A percentile compares a stretch with the other conserved stretches of the same genome.
These are phyloP conservation scores for Myopa tessellatipennis DNA, from an alignment of 2,888 invertebrate genomes.

Conservation along the genomic window DNA sequence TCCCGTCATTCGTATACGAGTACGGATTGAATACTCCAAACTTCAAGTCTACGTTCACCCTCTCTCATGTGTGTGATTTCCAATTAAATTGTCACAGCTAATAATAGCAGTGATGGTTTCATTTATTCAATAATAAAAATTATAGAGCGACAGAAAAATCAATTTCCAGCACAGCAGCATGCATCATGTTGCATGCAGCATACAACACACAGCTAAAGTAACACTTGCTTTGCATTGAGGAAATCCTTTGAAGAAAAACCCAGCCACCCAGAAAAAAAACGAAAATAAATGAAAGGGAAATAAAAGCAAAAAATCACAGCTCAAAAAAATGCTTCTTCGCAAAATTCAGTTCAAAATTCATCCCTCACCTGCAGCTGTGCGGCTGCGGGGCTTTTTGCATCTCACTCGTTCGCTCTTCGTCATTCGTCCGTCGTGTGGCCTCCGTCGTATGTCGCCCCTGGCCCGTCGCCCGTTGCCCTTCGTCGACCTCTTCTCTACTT, in stretches of 20 bases:
- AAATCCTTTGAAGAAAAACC: background rate
- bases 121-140: constrained; percentile 24
- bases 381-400: background rate
- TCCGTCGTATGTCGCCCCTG: background rate
- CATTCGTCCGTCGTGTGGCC: background rate
- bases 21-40: too few relatives aligned
- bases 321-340: background rate
- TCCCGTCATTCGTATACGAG: background rate
- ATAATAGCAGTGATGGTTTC: constrained; percentile 44
- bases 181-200: background rate
- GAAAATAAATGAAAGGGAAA: too few relatives aligned
- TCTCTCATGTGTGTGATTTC: constrained; percentile 5
- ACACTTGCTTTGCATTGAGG: background rate
- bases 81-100: constrained; percentile 50
- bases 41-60: background rate
- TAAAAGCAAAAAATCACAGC: background rate
- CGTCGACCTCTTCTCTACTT: too few relatives aligned
- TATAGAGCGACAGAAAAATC: constrained; percentile 24
- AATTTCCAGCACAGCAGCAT: constrained; percentile 25
- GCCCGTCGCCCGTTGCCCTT: background rate
- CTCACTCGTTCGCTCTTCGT: background rate
- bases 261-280: background rate
- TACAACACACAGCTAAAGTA: background rate
- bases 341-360: background rate
- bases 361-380: background rate